Evolutionary conservation across 2,113 vertebrate genomes (phyloP), one percentile per base, ranked within the genome.

Genomic region (Dunckerocampus dactyliophorus): DNA sequence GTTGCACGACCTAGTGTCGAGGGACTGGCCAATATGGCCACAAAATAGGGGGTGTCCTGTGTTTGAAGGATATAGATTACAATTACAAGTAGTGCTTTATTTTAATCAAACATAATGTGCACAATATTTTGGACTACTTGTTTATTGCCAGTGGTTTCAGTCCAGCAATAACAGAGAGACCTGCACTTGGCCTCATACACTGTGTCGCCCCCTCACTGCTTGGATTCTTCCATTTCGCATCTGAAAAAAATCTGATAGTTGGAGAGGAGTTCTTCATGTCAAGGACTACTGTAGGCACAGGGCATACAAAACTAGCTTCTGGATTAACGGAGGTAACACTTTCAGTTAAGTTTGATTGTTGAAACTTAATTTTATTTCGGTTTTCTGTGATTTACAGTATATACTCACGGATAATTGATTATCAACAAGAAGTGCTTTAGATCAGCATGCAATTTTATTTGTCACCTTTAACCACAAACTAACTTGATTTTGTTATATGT

Each of bases 181-280:
- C 22, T 24, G 17, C 24, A 14, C 22, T 43, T 20, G 17, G 47
- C 54, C 53, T 63, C 51, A 19, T 47, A 61, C 63, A 49, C 31
- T 50, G n/a, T 10, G 51, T 62, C 46, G 13, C 48, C 61, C 65
- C 15, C 55, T 68, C 46, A 12, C 49, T 48, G 67, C 53, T 83
- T 89, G 86, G 88, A 82, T 79, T 86, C 52, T 54, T 87, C 88
- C 85, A 64, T 80, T 78, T 84, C 62, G 43, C 77, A 61, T 88
- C 77, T 81, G 68, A 87, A 82, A 87, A 74, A 85, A 87, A 85
- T 83, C 82, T 66, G 72, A 82, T 76, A 85, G 82, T 88, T 88
- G 63, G 69, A 74, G 72, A 75, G 83, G 84, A 86, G 83, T 86
- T 82, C 62, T 87, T 87, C 77, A 82, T 84, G 85, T 80, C 82